A percentile compares a stretch with the other conserved stretches of the same genome.
phyloP scores from a whole-genome alignment of 2,113 vertebrate species.

The Dermatemys mawii region DNA sequence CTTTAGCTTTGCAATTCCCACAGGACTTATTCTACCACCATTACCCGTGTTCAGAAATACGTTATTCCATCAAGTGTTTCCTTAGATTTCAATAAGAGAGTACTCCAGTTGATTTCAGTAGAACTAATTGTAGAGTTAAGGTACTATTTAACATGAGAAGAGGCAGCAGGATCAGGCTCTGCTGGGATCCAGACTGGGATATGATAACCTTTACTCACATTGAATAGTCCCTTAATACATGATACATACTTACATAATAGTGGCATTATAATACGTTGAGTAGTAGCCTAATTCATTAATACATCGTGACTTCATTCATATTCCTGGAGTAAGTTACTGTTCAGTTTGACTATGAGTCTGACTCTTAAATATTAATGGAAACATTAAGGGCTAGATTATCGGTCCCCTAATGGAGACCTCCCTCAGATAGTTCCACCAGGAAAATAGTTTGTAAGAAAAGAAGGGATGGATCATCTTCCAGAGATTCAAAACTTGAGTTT shows the following conservation, averaged over 20 bases:
- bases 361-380: background rate
- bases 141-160: conserved; percentile 35
- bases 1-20: conserved; percentile 18
- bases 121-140: background rate
- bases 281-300: background rate
- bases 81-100: background rate
- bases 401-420: background rate
- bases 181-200: background rate
- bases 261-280: background rate
- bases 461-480: background rate
- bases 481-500: background rate
- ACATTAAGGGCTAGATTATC: background rate
- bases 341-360: conserved; percentile 16
- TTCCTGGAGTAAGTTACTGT: conserved; percentile 4
- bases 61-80: conserved; percentile 25
- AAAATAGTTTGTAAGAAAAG: background rate
- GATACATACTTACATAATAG: background rate
- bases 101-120: conserved; percentile 18
- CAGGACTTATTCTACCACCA: conserved; percentile 4
- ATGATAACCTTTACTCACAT: background rate
- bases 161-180: background rate
- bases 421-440: background rate
- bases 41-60: conserved; percentile 38
- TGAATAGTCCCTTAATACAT: background rate
- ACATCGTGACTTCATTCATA: background rate